Base-by-base conservation (phyloP, 2,888 invertebrate genomes). In the Spodoptera exigua region DNA sequence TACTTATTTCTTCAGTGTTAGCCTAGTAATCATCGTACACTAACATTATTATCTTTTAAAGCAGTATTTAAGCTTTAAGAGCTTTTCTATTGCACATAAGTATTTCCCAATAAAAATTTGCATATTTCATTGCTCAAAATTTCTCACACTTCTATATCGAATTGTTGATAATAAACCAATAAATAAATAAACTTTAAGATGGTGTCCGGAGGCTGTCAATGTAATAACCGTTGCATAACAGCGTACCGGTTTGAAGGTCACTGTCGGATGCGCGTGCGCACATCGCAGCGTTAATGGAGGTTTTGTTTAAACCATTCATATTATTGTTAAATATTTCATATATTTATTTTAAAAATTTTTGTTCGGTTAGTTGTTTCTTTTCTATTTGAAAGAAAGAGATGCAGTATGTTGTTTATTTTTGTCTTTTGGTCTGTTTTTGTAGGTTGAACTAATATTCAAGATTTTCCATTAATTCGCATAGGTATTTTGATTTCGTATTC, bases 231-330 rank as follows among this genome's bases (percentile, higher is more conserved):
- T 81, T 81, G 79, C 76, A 74, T 81, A 80, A 77, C 53, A 18
- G 32, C 41, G 16, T 45, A 68, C 70, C 63, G 65, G 70, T 70
- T 61, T 79, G 79, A 80, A 80, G 80, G 80, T 81, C 80, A 76
- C 36, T 80, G 74, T 69, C 76, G 71, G 69, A 71, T 78, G 59
- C 71, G 65, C 46, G 53, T 65, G 70, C 70, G 61, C 59, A 21
- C 43, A 36, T 37, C 44, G 32, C 41, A 54, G 34, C 37, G 12
- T 12, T 66, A 58, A 53, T 57, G 35, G 44, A 52, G 36, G 46
- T 56, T 64, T 64, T 71, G 64, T 71, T 74, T 48, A 45, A 40
- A 59, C 52, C 59, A 43, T 54, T 12, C 35, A 35, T 21, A 39
- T 41, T 21, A 17, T 66, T 40, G 32, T 69, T 12, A 59, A n/a